These are phyloP conservation scores for Scopus umbretta DNA, from an alignment of 2,113 vertebrate species.

Conservation along the genomic window DNA sequence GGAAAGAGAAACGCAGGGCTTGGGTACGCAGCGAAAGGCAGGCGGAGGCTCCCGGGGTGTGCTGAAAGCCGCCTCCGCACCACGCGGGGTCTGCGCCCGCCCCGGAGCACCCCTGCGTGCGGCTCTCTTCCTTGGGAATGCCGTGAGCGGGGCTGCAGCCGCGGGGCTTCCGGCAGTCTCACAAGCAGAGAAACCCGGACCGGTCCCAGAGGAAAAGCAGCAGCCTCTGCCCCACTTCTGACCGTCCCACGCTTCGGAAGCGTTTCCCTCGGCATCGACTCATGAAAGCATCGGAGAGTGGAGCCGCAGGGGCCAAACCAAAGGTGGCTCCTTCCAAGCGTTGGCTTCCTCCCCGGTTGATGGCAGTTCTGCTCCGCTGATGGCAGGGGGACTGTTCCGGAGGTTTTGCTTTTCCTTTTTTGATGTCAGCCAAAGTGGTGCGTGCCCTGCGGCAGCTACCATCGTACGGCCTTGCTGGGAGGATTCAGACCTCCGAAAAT, in stretches of 20 bases:
- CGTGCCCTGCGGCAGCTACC: neutral
- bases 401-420: neutral
- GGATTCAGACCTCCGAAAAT: neutral
- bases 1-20: accelerated
- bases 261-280: accelerated
- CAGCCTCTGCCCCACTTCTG: neutral
- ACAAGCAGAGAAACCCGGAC: neutral
- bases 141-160: accelerated
- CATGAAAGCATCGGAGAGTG: accelerated
- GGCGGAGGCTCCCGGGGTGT: neutral
- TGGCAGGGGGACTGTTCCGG: accelerated
- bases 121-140: neutral
- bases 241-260: neutral
- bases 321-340: neutral
- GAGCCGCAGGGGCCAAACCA: neutral
- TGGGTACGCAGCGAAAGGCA: neutral
- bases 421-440: neutral
- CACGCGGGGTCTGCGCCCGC: neutral
- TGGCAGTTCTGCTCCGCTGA: neutral
- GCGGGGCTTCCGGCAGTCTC: accelerated
- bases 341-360: neutral
- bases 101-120: accelerated
- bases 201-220: neutral
- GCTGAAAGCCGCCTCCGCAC: accelerated
- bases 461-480: accelerated